Evolutionary conservation across 2,888 invertebrate genomes (phyloP).

Genomic region (Ochropleura leucogaster): DNA sequence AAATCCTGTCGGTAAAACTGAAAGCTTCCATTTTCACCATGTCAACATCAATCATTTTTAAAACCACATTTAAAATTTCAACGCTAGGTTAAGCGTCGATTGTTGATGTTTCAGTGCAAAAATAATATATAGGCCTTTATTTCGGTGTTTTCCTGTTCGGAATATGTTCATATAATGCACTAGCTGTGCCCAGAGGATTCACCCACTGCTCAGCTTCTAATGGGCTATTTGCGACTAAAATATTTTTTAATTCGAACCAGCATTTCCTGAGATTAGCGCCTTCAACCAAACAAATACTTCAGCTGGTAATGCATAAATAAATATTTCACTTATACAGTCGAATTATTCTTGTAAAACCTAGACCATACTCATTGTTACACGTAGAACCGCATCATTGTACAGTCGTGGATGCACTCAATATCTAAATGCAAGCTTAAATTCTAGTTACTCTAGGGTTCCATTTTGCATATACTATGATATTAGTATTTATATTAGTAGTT

Average conservation of each 20-base stretch:
- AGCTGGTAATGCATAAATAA: not conserved
- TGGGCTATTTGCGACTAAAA: no score
- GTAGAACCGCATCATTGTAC: constrained; percentile 33
- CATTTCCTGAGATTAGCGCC: no score
- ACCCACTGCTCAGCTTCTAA: no score
- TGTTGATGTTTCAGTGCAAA: not conserved
- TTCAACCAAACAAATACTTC: no score
- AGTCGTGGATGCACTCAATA: constrained; percentile 41
- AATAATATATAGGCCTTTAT: not conserved
- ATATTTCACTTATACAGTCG: constrained; percentile 21
- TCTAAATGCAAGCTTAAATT: not conserved
- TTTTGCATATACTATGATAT: not conserved
- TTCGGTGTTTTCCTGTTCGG: not conserved
- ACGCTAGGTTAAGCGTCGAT: not conserved
- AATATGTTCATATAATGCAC: not conserved
- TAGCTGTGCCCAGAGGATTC: no score
- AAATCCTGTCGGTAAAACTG: no score
- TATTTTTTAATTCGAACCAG: no score
- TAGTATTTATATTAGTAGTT: no score
- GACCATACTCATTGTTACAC: constrained; percentile 30
- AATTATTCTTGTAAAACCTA: constrained; percentile 27
- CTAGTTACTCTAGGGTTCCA: not conserved
- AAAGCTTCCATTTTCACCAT: no score
- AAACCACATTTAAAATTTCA: not conserved
- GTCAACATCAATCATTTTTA: no score